phyloP scores from a whole-genome alignment of 2,888 invertebrate genomes.

The Pardosa pseudoannulata region DNA sequence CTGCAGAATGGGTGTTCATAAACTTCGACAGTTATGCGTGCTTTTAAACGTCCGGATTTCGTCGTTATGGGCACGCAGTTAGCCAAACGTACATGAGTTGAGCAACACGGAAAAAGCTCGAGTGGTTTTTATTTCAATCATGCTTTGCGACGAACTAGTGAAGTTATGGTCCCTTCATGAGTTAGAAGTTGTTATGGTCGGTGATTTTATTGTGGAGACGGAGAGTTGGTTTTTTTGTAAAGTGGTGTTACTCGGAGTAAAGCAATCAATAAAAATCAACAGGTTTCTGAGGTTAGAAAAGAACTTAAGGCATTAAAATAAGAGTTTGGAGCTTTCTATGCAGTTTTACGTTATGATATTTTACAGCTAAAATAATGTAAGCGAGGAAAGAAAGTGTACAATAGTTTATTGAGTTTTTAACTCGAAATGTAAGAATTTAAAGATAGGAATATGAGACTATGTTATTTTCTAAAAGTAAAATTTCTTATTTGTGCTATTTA shows the following conservation, averaged over 20 bases:
- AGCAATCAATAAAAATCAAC: conserved; percentile 8
- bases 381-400: no score
- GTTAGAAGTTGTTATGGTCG: not conserved
- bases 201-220: not conserved
- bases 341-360: no score
- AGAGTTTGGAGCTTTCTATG: no score
- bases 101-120: not conserved
- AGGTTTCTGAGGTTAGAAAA: not conserved
- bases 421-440: no score
- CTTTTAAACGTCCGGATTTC: conserved; percentile 59
- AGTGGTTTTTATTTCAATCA: not conserved
- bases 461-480: no score
- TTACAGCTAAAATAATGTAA: no score
- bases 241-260: not conserved
- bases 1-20: conserved; percentile 43
- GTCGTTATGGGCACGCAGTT: not conserved
- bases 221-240: not conserved
- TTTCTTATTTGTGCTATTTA: no score
- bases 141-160: not conserved
- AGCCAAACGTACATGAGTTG: conserved; percentile 28
- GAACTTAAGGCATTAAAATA: no score
- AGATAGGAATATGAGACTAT: no score
- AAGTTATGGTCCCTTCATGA: conserved; percentile 1
- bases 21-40: conserved; percentile 65
- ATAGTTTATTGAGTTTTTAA: no score